Conservation (phyloP, 2,797 vertebrate genomes). For the Tenualosa ilisha region DNA sequence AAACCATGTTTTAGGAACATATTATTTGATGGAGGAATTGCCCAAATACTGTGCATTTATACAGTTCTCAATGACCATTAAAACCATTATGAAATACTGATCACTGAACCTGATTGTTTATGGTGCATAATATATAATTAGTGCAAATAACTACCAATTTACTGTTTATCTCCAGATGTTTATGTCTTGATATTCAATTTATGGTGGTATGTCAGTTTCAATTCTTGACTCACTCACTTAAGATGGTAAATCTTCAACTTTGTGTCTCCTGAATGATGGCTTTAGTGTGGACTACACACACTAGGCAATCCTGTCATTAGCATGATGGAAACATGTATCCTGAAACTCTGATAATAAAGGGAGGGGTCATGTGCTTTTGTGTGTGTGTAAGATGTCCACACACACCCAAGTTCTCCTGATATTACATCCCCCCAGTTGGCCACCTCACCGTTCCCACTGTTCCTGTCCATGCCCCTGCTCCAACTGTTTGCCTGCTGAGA, state of each 20-base stretch:
- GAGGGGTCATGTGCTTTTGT: neutral
- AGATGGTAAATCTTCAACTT: too few species aligned
- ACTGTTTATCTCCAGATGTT: neutral
- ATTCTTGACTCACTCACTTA: too few species aligned
- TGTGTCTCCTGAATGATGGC: too few species aligned
- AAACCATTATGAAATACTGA: neutral
- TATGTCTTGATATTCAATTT: neutral
- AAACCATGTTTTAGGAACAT: too few species aligned
- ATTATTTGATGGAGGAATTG: too few species aligned
- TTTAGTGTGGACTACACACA: neutral
- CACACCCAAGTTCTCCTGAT: neutral
- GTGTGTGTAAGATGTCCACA: neutral
- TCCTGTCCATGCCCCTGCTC: neutral
- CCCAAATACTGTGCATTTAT: too few species aligned
- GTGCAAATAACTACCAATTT: neutral
- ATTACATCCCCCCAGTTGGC: neutral
- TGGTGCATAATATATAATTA: neutral
- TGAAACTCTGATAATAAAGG: neutral
- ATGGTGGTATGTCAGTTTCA: neutral
- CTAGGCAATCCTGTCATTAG: neutral
- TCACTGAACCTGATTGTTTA: neutral
- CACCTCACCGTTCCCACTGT: neutral
- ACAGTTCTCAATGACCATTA: too few species aligned
- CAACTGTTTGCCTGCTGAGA: conserved; percentile 43
- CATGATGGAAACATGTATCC: neutral